Percentiles rank a stretch among this genome's conserved stretches.
These are phyloP conservation scores for Orbicella faveolata DNA, from an alignment of 64 coral and sea anemone species.

Conservation along the genomic window DNA sequence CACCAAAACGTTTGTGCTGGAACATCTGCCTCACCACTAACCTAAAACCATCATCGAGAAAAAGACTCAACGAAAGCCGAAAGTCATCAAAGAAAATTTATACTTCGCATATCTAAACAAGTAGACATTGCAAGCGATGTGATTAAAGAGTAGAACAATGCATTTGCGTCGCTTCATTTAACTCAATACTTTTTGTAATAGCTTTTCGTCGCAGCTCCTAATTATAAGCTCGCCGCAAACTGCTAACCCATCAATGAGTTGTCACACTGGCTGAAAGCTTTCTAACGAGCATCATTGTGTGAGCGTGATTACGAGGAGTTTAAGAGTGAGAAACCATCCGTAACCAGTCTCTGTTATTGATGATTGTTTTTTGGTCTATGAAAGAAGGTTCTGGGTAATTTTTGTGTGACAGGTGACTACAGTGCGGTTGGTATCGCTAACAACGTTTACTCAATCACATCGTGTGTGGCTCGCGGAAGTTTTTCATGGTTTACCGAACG, in stretches of 20 bases:
- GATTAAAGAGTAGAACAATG: background rate
- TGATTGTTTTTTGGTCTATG: background rate
- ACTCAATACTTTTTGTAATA: conserved; percentile 20
- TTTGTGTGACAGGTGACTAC: background rate
- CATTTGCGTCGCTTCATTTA: conserved; percentile 4
- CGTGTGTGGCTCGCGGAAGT: background rate
- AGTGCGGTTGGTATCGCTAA: conserved; percentile 1
- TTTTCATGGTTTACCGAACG: conserved; percentile 35
- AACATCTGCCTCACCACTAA: background rate
- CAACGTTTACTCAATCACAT: conserved; percentile 20
- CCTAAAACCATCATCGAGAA: conserved; percentile 2
- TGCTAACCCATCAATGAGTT: conserved; percentile 11
- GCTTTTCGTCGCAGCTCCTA: conserved; percentile 2
- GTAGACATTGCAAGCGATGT: background rate
- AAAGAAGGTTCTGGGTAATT: background rate
- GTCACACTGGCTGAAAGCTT: conserved; percentile 1
- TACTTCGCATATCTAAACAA: background rate
- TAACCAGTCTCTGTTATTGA: background rate
- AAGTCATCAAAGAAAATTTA: background rate
- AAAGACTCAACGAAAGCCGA: background rate
- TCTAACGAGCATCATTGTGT: background rate
- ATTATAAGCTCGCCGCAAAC: conserved; percentile 5
- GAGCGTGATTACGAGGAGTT: background rate
- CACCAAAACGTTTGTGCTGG: background rate
- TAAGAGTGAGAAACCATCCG: background rate